Conservation (phyloP, 2,888 invertebrate species). For the Leptothorax acervorum region DNA sequence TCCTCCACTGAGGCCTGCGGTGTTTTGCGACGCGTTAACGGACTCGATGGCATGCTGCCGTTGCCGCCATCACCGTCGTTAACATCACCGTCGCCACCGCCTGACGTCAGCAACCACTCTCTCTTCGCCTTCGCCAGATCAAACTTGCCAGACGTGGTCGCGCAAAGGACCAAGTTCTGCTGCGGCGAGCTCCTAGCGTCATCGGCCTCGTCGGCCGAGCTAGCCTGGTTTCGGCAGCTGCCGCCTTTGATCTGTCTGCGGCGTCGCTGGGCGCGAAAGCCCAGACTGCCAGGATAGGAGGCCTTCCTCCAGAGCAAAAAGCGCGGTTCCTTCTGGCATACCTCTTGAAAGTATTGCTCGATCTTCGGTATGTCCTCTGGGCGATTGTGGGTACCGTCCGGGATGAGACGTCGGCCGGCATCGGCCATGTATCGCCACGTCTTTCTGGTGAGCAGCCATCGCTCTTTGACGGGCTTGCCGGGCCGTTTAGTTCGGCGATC, state of each 20-base stretch:
- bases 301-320: slow-evolving; percentile 94
- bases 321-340: slow-evolving; percentile 92
- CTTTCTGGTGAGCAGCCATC: slow-evolving; percentile 95
- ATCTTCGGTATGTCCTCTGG: slow-evolving; percentile 92
- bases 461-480: slow-evolving; percentile 89
- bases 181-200: slow-evolving; percentile 81
- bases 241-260: slow-evolving; percentile 88
- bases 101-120: slow-evolving; percentile 88
- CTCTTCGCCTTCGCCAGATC: slow-evolving; percentile 90
- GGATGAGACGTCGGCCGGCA: slow-evolving; percentile 93
- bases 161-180: slow-evolving; percentile 82
- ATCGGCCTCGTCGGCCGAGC: slow-evolving; percentile 89
- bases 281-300: slow-evolving; percentile 91
- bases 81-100: slow-evolving; percentile 57
- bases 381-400: slow-evolving; percentile 92
- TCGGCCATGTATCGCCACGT: slow-evolving; percentile 98
- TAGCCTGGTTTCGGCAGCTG: slow-evolving; percentile 89
- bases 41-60: slow-evolving; percentile 82
- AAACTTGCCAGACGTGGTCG: slow-evolving; percentile 89
- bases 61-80: not conserved
- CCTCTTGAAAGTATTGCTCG: slow-evolving; percentile 94
- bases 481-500: slow-evolving; percentile 88
- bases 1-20: slow-evolving; percentile 77
- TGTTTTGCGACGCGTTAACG: slow-evolving; percentile 74
- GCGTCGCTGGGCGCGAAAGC: slow-evolving; percentile 86